These are phyloP conservation scores for Sabellastarte sp. DNA, from an alignment of 2,888 invertebrate genomes.

Conservation along the genomic window DNA sequence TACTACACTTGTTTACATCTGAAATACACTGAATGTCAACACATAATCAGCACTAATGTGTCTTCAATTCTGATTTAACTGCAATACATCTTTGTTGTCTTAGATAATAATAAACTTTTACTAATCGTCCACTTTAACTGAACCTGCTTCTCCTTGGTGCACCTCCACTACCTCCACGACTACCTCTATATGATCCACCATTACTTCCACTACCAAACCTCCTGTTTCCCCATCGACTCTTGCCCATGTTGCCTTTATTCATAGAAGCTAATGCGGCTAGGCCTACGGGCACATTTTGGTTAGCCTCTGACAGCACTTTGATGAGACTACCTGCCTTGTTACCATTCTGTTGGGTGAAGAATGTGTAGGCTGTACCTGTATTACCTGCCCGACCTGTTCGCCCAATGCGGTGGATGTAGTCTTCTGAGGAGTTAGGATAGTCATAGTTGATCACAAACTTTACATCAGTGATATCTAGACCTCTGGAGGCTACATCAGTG, in stretches of 20 bases:
- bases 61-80: too few species aligned
- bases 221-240: not conserved
- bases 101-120: too few species aligned
- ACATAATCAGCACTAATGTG: too few species aligned
- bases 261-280: conserved; percentile 72
- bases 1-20: too few species aligned
- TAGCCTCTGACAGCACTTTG: conserved; percentile 87
- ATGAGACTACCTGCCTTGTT: conserved; percentile 90
- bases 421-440: conserved; percentile 95
- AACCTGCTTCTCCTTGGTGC: not conserved
- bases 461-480: conserved; percentile 80
- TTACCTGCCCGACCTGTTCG: conserved; percentile 91
- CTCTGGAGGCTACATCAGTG: conserved; percentile 92
- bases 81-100: too few species aligned
- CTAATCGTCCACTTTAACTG: too few species aligned
- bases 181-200: not conserved
- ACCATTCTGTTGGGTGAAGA: conserved; percentile 88
- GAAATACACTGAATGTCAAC: too few species aligned
- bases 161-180: not conserved
- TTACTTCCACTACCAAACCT: not conserved
- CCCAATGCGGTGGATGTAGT: conserved; percentile 96
- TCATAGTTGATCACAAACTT: conserved; percentile 97
- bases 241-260: conserved; percentile 10
- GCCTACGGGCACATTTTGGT: conserved; percentile 82
- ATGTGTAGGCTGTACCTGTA: conserved; percentile 93